Evolutionary conservation across 2,113 vertebrate species (phyloP).

Genomic region (Dunckerocampus dactyliophorus): DNA sequence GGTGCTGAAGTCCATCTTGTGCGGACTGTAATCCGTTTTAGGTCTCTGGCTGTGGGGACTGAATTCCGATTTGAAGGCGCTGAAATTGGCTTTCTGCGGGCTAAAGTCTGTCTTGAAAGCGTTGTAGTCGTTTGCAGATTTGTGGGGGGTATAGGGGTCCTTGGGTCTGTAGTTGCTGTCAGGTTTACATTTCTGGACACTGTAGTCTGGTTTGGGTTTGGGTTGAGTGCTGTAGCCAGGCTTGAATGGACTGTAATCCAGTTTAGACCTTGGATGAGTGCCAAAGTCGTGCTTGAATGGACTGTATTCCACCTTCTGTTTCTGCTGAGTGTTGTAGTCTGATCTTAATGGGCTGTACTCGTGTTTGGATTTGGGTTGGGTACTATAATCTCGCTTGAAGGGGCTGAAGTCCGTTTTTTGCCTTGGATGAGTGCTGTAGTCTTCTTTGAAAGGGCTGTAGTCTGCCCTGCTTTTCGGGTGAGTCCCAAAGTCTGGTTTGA

Average conservation of each 20-base stretch:
- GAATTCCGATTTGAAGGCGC: constrained; percentile 74
- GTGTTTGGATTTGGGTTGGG: constrained; percentile 67
- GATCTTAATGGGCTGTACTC: constrained; percentile 71
- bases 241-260: constrained; percentile 68
- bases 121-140: constrained; percentile 59
- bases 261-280: constrained; percentile 63
- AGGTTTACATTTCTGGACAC: constrained; percentile 57
- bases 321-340: constrained; percentile 65
- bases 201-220: constrained; percentile 69
- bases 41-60: constrained; percentile 81
- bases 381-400: constrained; percentile 69
- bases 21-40: constrained; percentile 71
- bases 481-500: constrained; percentile 69
- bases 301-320: constrained; percentile 65
- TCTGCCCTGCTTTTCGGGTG: constrained; percentile 66
- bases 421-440: constrained; percentile 69
- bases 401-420: constrained; percentile 68
- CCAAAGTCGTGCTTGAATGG: constrained; percentile 66
- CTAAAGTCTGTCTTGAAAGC: constrained; percentile 68
- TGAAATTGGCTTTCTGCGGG: constrained; percentile 69
- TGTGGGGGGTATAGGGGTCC: constrained; percentile 62
- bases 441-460: constrained; percentile 70
- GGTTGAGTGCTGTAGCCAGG: constrained; percentile 68
- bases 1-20: constrained; percentile 67
- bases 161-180: constrained; percentile 63